Evolutionary conservation across 2,888 invertebrate species (phyloP).

Genomic region (Phortica magna): DNA sequence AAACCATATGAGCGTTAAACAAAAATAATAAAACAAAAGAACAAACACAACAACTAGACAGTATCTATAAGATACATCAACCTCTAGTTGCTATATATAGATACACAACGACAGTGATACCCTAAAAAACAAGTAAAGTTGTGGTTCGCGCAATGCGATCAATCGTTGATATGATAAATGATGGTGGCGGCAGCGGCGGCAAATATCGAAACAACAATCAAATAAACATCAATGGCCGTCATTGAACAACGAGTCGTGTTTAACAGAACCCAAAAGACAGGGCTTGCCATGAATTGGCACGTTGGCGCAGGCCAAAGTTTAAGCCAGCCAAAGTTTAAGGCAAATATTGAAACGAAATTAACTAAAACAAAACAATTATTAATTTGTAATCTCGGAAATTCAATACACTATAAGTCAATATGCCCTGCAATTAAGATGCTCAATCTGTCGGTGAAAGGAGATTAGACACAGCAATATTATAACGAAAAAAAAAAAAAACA

Average conservation of each 20-base stretch:
- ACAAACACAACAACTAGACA: constrained; percentile 16
- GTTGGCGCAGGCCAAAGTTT: neutral
- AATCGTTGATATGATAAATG: constrained; percentile 13
- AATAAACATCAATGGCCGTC: constrained; percentile 24
- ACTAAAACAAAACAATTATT: too few relatives aligned
- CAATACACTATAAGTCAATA: too few relatives aligned
- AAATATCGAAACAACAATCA: neutral
- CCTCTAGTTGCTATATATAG: constrained; percentile 7
- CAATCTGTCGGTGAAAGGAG: constrained; percentile 20
- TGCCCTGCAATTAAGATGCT: too few relatives aligned
- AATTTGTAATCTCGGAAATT: too few relatives aligned
- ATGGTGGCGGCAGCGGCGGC: constrained; percentile 7
- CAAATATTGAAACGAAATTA: too few relatives aligned
- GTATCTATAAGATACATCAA: constrained; percentile 29
- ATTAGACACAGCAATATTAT: neutral
- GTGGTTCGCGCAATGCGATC: constrained; percentile 11
- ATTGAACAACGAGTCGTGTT: constrained; percentile 23
- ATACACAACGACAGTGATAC: neutral
- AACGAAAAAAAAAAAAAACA: constrained; percentile 24
- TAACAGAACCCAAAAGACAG: constrained; percentile 5
- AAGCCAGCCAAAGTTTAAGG: neutral
- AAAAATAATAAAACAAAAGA: constrained; percentile 8
- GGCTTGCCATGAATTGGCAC: neutral
- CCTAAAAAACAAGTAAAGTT: constrained; percentile 14
- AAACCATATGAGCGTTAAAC: constrained; percentile 54